These are phyloP conservation scores for Microcaecilia unicolor DNA, from an alignment of 2,797 vertebrate species.

Conservation along the genomic window DNA sequence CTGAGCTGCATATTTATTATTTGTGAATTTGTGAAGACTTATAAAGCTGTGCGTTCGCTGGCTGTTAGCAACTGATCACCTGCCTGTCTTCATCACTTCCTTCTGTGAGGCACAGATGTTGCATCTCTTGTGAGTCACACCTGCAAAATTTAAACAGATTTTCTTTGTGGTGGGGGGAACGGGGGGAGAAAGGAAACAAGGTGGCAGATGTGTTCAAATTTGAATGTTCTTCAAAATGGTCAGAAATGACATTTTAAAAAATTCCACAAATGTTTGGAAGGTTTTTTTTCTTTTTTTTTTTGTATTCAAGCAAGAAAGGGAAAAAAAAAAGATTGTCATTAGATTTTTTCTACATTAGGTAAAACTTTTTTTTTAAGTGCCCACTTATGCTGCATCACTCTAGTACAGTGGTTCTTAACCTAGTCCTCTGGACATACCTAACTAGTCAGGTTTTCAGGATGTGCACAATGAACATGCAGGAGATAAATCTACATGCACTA, in stretches of 20 bases:
- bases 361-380: too few species aligned
- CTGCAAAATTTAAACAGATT: conserved; percentile 38
- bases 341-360: too few species aligned
- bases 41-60: conserved; percentile 16
- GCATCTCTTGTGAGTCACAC: conserved; percentile 37
- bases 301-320: too few species aligned
- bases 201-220: conserved; percentile 37
- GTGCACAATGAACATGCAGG: too few species aligned
- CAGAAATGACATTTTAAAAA: conserved; percentile 1
- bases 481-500: too few species aligned
- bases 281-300: background rate
- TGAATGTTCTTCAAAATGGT: conserved; percentile 19
- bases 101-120: conserved; percentile 40
- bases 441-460: too few species aligned
- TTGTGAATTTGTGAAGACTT: conserved; percentile 37
- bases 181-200: conserved; percentile 5
- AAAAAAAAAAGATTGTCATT: too few species aligned
- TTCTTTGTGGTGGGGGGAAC: too few species aligned
- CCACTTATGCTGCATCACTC: too few species aligned
- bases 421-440: too few species aligned
- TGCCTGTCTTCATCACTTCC: conserved; percentile 30
- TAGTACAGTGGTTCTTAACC: too few species aligned
- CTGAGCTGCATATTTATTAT: conserved; percentile 27
- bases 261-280: conserved; percentile 20
- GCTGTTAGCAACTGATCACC: conserved; percentile 36